These are phyloP conservation scores for Hippopotamyrus pictus DNA, from an alignment of 2,797 vertebrate genomes.

Conservation along the genomic window DNA sequence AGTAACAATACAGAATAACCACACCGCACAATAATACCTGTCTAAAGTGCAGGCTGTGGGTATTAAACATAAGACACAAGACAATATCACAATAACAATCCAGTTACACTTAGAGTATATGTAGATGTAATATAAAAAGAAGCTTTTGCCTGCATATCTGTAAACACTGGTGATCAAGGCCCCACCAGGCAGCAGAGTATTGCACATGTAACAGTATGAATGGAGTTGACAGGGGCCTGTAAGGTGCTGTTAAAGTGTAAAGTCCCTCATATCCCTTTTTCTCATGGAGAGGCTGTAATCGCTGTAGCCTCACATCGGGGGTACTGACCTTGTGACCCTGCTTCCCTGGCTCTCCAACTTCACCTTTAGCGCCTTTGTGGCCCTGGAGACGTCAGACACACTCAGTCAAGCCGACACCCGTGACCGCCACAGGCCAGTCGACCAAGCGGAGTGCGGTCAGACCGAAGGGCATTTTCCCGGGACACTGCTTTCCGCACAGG, in stretches of 20 bases:
- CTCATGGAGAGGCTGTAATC: background rate
- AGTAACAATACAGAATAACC: background rate
- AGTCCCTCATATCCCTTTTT: background rate
- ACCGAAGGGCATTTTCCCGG: background rate
- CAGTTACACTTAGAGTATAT: background rate
- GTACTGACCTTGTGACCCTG: constrained; percentile 87
- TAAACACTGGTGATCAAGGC: background rate
- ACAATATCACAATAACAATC: background rate
- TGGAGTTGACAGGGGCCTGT: background rate
- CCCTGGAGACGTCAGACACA: constrained; percentile 64
- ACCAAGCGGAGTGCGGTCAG: background rate
- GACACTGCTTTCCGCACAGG: background rate
- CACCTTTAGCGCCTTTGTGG: constrained; percentile 91
- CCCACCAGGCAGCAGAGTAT: background rate
- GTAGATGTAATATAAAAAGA: background rate
- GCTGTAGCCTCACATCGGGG: background rate
- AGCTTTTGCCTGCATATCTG: background rate
- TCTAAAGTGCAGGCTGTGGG: background rate
- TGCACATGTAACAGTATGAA: background rate
- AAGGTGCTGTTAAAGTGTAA: background rate
- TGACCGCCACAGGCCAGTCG: background rate
- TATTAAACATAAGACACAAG: background rate
- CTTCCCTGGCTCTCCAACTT: constrained; percentile 88
- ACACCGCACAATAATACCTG: background rate
- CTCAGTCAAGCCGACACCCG: background rate